Base-by-base conservation (phyloP, 2,797 vertebrate genomes). In the Bradypus variegatus region DNA sequence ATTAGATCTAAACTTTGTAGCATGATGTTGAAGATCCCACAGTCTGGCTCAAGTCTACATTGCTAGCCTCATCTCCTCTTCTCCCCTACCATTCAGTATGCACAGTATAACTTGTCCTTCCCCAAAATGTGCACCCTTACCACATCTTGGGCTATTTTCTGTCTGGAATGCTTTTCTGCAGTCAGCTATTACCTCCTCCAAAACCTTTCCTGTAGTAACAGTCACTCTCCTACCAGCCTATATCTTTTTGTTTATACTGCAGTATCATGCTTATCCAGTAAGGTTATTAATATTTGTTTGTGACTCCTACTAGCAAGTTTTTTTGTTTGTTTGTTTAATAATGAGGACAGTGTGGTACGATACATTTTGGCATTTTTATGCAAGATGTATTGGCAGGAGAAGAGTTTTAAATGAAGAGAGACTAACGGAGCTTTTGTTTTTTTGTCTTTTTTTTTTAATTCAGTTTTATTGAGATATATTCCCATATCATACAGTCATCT, bases 301-400 rank as follows among this genome's bases (percentile, higher is more conserved):
- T 73, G 21, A 77, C 55, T 91, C 27, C 21, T 92, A 45, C 91
- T 72, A 77, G 31, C 50, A 73, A 67, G 45, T 91, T 87, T 64
- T 93, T 89, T 93, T 77, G 78, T 55, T 55, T 55, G 18, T 8
- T 58, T 58, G 14, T 58, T 58, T 58, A 23, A 81, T 94, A 86
- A 41, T 69, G 83, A 91, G 31, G 50, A 70, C 45, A 72, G 10
- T 50, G 13, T 88, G 25, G 55, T 89, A 8, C 38, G 89, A 55
- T 65, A 89, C 36, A 89, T 91, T 94, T 88, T 60, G 23, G 92
- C 88, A 76, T 77, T 27, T 64, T 85, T 91, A 60, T 91, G 70
- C 50, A 85, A 81, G 76, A 69, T 45, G 8, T 72, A 29, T 90
- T 64, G 60, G 41, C 65, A 82, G 77, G n/a, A 31, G 50, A 84